Evolutionary conservation across 2,888 invertebrate genomes (phyloP).

Genomic region (Rhopalosiphum nymphaeae): DNA sequence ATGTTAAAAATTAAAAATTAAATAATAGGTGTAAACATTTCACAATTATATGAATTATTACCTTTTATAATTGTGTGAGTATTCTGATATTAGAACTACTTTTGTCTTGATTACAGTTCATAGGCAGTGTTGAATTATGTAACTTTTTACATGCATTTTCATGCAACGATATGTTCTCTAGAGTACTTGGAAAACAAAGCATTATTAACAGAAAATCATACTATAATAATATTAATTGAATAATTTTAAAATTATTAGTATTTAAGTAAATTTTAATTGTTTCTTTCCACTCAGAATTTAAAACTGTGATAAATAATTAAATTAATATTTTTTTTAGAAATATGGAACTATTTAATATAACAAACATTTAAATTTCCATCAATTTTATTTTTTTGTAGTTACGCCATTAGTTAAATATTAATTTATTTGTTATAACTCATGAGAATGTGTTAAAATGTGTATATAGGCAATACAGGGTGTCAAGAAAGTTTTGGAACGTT

Average conservation of each 20-base stretch:
- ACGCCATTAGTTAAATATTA: not conserved
- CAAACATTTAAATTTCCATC: not conserved
- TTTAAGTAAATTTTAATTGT: not conserved
- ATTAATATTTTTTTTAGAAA: not conserved
- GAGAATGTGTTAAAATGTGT: not conserved
- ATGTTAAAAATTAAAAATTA: not conserved
- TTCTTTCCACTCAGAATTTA: not conserved
- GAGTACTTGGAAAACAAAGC: not conserved
- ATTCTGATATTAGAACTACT: not conserved
- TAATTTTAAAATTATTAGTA: not conserved
- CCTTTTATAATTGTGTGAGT: too few species aligned
- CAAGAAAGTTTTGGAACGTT: not conserved
- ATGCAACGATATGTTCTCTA: not conserved
- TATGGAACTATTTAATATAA: not conserved
- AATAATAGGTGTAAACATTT: not conserved
- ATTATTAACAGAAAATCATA: not conserved
- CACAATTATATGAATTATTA: too few species aligned
- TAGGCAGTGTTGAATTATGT: not conserved
- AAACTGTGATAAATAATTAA: not conserved
- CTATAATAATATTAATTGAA: not conserved
- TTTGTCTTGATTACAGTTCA: not conserved
- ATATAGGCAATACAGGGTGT: not conserved
- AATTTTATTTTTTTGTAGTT: not conserved
- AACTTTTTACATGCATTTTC: not conserved
- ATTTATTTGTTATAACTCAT: not conserved